A percentile compares a stretch with the other conserved stretches of the same genome.
These are phyloP conservation scores for Macropis europaea DNA, from an alignment of 2,888 invertebrate species.

Conservation along the genomic window DNA sequence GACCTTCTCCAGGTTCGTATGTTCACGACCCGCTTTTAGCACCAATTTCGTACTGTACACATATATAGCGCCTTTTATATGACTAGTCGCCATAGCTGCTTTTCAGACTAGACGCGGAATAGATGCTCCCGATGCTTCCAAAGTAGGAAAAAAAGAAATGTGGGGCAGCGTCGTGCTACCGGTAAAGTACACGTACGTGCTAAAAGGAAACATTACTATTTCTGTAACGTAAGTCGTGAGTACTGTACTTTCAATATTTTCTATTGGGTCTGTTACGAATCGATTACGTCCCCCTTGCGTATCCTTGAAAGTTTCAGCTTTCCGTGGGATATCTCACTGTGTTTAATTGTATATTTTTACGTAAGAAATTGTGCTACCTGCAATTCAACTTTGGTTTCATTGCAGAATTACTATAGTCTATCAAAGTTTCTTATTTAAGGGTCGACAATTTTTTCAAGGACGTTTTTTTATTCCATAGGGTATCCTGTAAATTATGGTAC, in stretches of 20 bases:
- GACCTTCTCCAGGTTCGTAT: conserved; percentile 63
- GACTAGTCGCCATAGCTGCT: conserved; percentile 56
- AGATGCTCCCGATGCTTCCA: conserved; percentile 54
- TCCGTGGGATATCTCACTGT: too few relatives aligned
- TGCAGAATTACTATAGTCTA: too few relatives aligned
- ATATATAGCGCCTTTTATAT: conserved; percentile 48
- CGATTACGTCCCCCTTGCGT: background rate
- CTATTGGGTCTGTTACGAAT: background rate
- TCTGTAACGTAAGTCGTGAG: conserved; percentile 5
- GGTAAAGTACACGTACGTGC: conserved; percentile 35
- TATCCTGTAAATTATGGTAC: too few relatives aligned
- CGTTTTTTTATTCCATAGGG: too few relatives aligned
- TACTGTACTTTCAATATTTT: background rate
- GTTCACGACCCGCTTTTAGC: conserved; percentile 64
- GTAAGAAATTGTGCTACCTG: too few relatives aligned
- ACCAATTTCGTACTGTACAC: conserved; percentile 53
- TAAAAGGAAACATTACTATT: conserved; percentile 1
- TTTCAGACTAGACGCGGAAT: conserved; percentile 56
- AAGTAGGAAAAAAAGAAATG: conserved; percentile 44
- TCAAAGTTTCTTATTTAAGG: too few relatives aligned
- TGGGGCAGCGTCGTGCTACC: conserved; percentile 45
- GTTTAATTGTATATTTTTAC: too few relatives aligned
- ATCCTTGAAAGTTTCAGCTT: too few relatives aligned
- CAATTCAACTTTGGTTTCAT: too few relatives aligned
- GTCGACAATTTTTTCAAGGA: too few relatives aligned